Percentiles rank a stretch among this genome's conserved stretches.
These are phyloP conservation scores for Poecilia wingei DNA, from an alignment of 2,797 vertebrate species.

Conservation along the genomic window DNA sequence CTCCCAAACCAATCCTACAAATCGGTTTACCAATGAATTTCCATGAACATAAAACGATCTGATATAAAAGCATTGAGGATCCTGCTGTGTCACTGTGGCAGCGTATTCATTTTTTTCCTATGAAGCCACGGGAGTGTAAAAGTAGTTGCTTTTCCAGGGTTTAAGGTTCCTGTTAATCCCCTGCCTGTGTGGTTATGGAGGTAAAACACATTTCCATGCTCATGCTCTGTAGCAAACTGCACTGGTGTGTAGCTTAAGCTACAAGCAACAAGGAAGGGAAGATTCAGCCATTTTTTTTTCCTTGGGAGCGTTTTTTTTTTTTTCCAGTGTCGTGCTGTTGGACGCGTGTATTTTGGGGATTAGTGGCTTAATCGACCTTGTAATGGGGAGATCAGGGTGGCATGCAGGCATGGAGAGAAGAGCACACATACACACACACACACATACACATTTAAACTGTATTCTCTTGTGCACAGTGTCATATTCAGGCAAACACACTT, in stretches of 20 bases:
- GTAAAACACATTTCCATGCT: constrained; percentile 80
- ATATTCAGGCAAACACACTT: constrained; percentile 65
- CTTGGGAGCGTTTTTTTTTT: constrained; percentile 51
- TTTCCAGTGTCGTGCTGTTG: constrained; percentile 77
- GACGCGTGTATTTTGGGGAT: constrained; percentile 86
- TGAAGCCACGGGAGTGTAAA: constrained; percentile 60
- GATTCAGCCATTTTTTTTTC: constrained; percentile 69
- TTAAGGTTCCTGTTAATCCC: constrained; percentile 77
- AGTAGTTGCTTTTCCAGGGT: constrained; percentile 71
- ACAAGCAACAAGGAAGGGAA: constrained; percentile 70
- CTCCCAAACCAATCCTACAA: constrained; percentile 16
- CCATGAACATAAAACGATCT: constrained; percentile 32
- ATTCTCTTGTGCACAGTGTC: constrained; percentile 48
- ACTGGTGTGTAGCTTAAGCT: constrained; percentile 79
- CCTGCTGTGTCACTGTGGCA: constrained; percentile 49
- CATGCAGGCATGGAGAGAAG: constrained; percentile 81
- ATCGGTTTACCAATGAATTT: constrained; percentile 26
- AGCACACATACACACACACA: constrained; percentile 25
- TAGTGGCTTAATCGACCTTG: constrained; percentile 88
- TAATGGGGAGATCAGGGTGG: constrained; percentile 86
- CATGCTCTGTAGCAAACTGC: constrained; percentile 72
- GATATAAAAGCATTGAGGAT: constrained; percentile 26
- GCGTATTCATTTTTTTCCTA: constrained; percentile 47
- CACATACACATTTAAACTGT: constrained; percentile 38
- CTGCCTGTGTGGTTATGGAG: constrained; percentile 68